Evolutionary conservation across 2,113 vertebrate genomes (phyloP).

Genomic region (Anser brachyrhynchus): DNA sequence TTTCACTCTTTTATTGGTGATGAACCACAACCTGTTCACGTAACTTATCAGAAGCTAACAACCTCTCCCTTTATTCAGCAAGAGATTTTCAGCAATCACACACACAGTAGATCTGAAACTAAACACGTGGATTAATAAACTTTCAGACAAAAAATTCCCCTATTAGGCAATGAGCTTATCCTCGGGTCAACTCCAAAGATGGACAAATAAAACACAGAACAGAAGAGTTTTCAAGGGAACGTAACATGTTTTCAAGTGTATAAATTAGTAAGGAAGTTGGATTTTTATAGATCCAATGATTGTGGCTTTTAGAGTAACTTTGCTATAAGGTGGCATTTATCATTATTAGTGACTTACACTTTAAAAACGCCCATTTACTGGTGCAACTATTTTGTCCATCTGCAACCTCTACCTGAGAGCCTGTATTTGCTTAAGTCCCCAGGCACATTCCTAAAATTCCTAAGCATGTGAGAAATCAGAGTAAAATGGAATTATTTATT

Average conservation of each 20-base stretch:
- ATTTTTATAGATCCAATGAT: neutral
- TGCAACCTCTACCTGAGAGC: neutral
- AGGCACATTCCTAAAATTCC: neutral
- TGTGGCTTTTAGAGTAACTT: neutral
- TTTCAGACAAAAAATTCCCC: neutral
- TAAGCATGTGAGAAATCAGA: neutral
- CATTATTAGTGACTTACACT: neutral
- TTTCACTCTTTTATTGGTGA: neutral
- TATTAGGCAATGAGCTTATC: neutral
- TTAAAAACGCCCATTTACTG: neutral
- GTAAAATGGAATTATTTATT: neutral
- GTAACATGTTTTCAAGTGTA: neutral
- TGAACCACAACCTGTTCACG: neutral
- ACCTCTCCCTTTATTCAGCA: neutral
- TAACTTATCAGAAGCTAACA: neutral
- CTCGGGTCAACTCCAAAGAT: neutral
- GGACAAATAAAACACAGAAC: neutral
- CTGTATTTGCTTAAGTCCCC: neutral
- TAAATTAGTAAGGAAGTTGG: neutral
- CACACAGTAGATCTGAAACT: neutral
- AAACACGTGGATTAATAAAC: neutral
- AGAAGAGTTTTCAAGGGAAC: neutral
- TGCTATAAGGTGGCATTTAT: neutral
- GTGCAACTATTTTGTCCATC: neutral
- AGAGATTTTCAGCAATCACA: neutral